These are phyloP conservation scores for Hypothenemus hampei DNA, from an alignment of 1,140 invertebrate genomes.

Conservation along the genomic window DNA sequence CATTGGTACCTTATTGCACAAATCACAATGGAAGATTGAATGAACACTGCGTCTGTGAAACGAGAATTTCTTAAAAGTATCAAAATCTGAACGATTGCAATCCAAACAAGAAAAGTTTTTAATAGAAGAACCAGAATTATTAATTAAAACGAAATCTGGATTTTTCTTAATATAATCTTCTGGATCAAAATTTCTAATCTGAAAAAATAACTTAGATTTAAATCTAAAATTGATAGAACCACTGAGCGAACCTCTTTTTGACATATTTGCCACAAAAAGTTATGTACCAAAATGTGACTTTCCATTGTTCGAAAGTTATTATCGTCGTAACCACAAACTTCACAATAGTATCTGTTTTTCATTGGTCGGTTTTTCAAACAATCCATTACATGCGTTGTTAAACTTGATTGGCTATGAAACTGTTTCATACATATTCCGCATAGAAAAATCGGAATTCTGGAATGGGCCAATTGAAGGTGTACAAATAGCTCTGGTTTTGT, in stretches of 20 bases:
- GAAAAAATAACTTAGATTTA: background rate
- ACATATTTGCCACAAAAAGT: constrained; percentile 46
- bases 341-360: constrained; percentile 45
- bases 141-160: constrained; percentile 47
- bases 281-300: constrained; percentile 55
- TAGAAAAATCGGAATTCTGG: constrained; percentile 52
- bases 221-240: background rate
- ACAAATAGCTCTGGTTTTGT: constrained; percentile 51
- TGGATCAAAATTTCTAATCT: constrained; percentile 48
- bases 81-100: constrained; percentile 42
- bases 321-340: constrained; percentile 57
- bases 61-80: constrained; percentile 50
- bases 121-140: constrained; percentile 28
- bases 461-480: constrained; percentile 54
- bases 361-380: constrained; percentile 48
- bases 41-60: constrained; percentile 53
- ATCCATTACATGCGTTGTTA: constrained; percentile 51
- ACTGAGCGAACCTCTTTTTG: constrained; percentile 35
- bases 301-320: constrained; percentile 55
- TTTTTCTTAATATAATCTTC: constrained; percentile 51
- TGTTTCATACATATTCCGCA: constrained; percentile 57
- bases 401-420: constrained; percentile 48
- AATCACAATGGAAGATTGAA: constrained; percentile 56
- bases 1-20: constrained; percentile 51
- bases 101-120: constrained; percentile 41